Base-by-base conservation (phyloP, 30 jellyfish, hydroid and myxozoan genomes). In the Aurelia sp. region DNA sequence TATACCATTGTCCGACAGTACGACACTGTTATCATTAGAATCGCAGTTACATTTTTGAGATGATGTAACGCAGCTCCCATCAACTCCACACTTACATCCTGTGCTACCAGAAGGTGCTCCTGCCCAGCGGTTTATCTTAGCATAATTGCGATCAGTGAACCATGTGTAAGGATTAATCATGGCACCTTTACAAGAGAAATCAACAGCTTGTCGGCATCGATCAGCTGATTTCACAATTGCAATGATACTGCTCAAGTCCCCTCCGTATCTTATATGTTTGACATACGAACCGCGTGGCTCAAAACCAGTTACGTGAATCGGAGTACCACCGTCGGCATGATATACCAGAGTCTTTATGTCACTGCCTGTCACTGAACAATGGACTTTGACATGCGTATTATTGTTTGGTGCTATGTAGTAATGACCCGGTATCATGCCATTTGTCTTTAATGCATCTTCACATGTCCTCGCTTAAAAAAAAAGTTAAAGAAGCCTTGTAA, bases 141-240 rank as follows among this genome's bases (percentile, higher is more conserved):
- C 21, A 9, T 50, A 20, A 35, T 59, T 62, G 21, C 86, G 86
- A 76, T 76, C 86, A 30, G 33, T 58, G 17, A 74, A 76, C 86
- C 75, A 58, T 21, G 74, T 22, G 19, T 22, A 55, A 3, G 44
- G 0, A 11, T 13, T 0, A 1, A 76, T 19, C 17, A 27, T 23
- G 65, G 76, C 37, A 50, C 44, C 44, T 30, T 59, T 4, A 40
- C 86, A 76, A 3, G 23, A 20, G 20, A 62, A n/a, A n/a, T 55
- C 44, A 11, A 76, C 57, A 74, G 22, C 58, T 50, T 76, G 86
- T 13, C n/a, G 40, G 57, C 86, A 76, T 15, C 76, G 31, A 76
- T 76, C 86, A 17, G 74, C 35, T 60, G 76, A 74, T 44, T 59
- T 17, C 4, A 41, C 76, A 4, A 76, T 16, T 1, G 76, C 65